Percentiles rank a stretch among this genome's conserved stretches.
Evolutionary conservation across 2,888 invertebrate genomes (phyloP).

Genomic region (Dexiosoma caninum): DNA sequence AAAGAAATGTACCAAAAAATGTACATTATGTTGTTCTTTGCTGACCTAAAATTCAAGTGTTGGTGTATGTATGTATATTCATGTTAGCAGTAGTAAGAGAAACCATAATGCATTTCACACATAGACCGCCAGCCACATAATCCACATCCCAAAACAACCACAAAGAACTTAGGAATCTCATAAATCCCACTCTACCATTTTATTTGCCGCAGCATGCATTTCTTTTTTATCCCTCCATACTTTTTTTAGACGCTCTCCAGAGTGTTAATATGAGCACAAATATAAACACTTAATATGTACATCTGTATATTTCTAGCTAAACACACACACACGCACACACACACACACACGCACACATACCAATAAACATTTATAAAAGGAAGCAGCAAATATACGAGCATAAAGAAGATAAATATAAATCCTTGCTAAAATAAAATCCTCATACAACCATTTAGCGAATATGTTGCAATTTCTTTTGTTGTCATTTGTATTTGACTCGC

Average conservation of each 20-base stretch:
- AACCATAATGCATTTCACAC: conserved; percentile 63
- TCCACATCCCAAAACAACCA: conserved; percentile 60
- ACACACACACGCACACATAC: too few relatives aligned
- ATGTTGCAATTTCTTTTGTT: conserved; percentile 63
- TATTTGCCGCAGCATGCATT: not conserved
- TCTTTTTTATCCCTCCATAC: not conserved
- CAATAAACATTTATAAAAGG: not conserved
- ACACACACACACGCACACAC: too few relatives aligned
- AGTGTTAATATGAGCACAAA: conserved; percentile 42
- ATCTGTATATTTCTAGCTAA: not conserved
- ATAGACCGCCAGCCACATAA: conserved; percentile 57
- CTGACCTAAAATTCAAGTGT: not conserved
- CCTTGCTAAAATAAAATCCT: conserved; percentile 49
- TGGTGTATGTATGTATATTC: not conserved
- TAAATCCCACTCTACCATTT: conserved; percentile 48
- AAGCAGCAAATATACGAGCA: not conserved
- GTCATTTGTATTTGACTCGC: conserved; percentile 57
- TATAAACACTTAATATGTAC: conserved; percentile 8
- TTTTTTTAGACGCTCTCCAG: conserved; percentile 30
- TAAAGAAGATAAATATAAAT: conserved; percentile 52
- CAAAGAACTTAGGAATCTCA: conserved; percentile 59
- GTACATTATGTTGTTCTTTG: not conserved
- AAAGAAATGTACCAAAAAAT: not conserved
- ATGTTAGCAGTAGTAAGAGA: conserved; percentile 46
- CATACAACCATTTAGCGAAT: conserved; percentile 59